Evolutionary conservation across 2,797 vertebrate species (phyloP).

Genomic region (Falco naumanni): DNA sequence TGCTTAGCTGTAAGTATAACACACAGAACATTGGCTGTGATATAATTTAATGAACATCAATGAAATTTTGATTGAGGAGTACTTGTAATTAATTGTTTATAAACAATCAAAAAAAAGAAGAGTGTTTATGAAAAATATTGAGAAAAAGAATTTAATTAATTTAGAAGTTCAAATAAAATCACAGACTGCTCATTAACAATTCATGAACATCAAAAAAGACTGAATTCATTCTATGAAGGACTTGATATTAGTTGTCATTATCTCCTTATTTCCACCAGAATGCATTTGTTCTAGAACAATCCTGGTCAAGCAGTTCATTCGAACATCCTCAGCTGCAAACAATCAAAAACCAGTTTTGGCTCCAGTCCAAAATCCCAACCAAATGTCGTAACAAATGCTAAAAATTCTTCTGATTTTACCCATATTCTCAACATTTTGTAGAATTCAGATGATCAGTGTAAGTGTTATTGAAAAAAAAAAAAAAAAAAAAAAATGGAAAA

Average conservation of each 20-base stretch:
- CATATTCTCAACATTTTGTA: neutral
- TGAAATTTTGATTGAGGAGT: constrained; percentile 24
- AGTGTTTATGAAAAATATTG: constrained; percentile 42
- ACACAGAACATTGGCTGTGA: neutral
- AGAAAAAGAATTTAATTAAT: constrained; percentile 44
- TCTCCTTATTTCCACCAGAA: constrained; percentile 36
- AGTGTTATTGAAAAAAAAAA: neutral
- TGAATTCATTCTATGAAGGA: constrained; percentile 30
- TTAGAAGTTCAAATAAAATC: constrained; percentile 54
- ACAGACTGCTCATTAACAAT: constrained; percentile 32
- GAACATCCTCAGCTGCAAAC: constrained; percentile 49
- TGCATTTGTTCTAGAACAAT: constrained; percentile 13
- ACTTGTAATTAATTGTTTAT: constrained; percentile 53
- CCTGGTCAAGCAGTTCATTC: constrained; percentile 41
- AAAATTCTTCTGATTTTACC: neutral
- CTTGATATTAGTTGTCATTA: constrained; percentile 44
- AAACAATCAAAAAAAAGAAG: constrained; percentile 32
- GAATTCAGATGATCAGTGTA: neutral
- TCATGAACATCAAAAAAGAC: constrained; percentile 15
- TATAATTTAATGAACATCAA: neutral
- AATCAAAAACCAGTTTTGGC: constrained; percentile 31
- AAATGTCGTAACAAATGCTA: neutral
- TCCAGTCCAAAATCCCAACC: constrained; percentile 28
- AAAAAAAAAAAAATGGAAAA: neutral
- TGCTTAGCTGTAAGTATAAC: neutral